phyloP scores from a whole-genome alignment of 2,888 invertebrate species.

The Pantelozetes paolii region DNA sequence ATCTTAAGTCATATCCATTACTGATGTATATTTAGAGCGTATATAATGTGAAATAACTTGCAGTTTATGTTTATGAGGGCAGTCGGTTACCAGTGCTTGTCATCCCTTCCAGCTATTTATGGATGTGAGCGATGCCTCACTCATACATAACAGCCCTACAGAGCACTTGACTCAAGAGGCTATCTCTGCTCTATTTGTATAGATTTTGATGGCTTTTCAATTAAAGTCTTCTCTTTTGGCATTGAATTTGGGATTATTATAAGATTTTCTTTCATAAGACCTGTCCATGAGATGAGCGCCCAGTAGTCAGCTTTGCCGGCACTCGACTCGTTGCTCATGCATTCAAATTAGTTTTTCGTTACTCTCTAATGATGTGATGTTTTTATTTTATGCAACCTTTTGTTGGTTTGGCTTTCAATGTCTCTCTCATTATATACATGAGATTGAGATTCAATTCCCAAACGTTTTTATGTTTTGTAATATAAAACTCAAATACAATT shows the following conservation, averaged over 20 bases:
- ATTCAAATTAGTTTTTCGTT: too few relatives aligned
- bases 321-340: too few relatives aligned
- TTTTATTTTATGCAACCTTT: neutral
- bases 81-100: conserved; percentile 19
- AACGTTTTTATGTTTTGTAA: neutral
- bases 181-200: conserved; percentile 13
- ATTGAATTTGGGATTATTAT: neutral
- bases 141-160: neutral
- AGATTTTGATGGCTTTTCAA: neutral
- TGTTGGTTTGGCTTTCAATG: too few relatives aligned
- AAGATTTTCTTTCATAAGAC: neutral
- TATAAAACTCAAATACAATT: neutral
- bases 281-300: neutral
- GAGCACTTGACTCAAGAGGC: neutral
- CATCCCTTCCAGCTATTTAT: conserved; percentile 29
- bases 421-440: conserved; percentile 10
- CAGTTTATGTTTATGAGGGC: conserved; percentile 2
- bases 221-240: neutral
- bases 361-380: conserved; percentile 1
- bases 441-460: neutral
- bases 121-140: conserved; percentile 8
- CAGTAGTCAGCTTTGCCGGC: neutral
- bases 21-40: conserved; percentile 9
- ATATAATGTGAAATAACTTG: neutral
- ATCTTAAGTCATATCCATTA: neutral